phyloP scores from a whole-genome alignment of 2,797 vertebrate genomes.

The Thunnus albacares region DNA sequence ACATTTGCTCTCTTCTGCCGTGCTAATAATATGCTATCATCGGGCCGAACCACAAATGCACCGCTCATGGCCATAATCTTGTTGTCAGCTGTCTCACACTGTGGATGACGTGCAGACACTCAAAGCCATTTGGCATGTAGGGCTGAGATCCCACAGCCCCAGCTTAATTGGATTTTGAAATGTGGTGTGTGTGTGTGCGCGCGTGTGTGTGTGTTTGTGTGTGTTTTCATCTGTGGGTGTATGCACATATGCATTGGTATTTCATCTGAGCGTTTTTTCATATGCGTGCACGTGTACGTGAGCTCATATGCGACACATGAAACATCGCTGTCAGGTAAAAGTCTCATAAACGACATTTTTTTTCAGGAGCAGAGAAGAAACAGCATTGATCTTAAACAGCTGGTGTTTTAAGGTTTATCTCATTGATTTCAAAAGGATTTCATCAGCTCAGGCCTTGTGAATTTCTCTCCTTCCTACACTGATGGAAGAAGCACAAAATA shows the following conservation, averaged over 20 bases:
- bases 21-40: conserved; percentile 73
- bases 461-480: background rate
- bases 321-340: conserved; percentile 58
- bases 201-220: conserved; percentile 14
- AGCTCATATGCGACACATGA: conserved; percentile 45
- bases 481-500: conserved; percentile 11
- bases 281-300: conserved; percentile 18
- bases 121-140: conserved; percentile 72
- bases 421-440: conserved; percentile 55
- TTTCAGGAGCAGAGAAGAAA: conserved; percentile 34
- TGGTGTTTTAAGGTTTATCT: conserved; percentile 51
- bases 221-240: conserved; percentile 45
- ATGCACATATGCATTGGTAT: conserved; percentile 45
- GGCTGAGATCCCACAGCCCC: conserved; percentile 69
- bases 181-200: conserved; percentile 37
- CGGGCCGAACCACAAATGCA: conserved; percentile 60
- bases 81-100: conserved; percentile 74
- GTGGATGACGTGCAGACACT: conserved; percentile 72
- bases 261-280: conserved; percentile 41
- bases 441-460: conserved; percentile 25
- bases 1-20: conserved; percentile 58
- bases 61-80: conserved; percentile 74
- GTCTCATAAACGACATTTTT: conserved; percentile 35
- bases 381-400: conserved; percentile 60
- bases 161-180: conserved; percentile 80